Evolutionary conservation across 2,888 invertebrate species (phyloP).

Genomic region (Melanophora roralis): DNA sequence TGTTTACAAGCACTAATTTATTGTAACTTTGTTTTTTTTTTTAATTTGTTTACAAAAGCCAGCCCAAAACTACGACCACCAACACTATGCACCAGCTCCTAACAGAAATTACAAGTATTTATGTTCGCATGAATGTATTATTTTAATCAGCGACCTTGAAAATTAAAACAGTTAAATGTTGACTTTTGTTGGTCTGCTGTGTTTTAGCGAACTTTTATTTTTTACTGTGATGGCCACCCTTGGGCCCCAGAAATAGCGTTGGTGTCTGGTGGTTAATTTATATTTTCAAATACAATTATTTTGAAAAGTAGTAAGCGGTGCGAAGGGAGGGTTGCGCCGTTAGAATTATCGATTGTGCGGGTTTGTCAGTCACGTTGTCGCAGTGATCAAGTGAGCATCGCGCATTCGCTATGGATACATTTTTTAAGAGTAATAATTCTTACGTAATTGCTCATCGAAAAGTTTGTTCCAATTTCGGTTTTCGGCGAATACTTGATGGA

Average conservation of each 20-base stretch:
- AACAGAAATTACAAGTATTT: constrained; percentile 4
- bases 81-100: not conserved
- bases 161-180: not conserved
- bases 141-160: constrained; percentile 30
- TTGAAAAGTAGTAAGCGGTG: too few relatives aligned
- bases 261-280: too few relatives aligned
- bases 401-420: too few relatives aligned
- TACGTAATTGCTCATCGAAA: too few relatives aligned
- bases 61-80: not conserved
- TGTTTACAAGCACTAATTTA: not conserved
- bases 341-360: too few relatives aligned
- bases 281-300: too few relatives aligned
- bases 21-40: not conserved
- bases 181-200: not conserved
- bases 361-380: too few relatives aligned
- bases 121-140: not conserved
- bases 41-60: not conserved
- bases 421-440: too few relatives aligned
- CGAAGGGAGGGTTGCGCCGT: too few relatives aligned
- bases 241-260: not conserved
- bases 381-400: too few relatives aligned
- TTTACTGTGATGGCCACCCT: not conserved
- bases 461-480: too few relatives aligned
- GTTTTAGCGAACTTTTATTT: constrained; percentile 7
- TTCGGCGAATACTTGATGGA: too few relatives aligned